These are phyloP conservation scores for Scotopteryx bipunctaria DNA, from an alignment of 2,888 invertebrate species.

Conservation along the genomic window DNA sequence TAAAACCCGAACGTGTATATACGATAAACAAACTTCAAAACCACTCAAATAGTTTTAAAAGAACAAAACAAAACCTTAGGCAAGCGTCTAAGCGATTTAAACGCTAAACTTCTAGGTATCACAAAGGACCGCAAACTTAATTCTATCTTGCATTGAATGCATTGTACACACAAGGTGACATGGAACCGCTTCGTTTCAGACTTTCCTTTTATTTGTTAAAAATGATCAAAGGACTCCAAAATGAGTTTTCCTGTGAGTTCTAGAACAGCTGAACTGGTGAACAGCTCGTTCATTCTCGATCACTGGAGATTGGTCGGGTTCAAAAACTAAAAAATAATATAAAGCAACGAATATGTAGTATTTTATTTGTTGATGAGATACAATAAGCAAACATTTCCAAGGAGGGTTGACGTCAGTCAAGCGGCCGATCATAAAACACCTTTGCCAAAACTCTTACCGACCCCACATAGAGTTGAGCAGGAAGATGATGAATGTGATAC, in stretches of 20 bases:
- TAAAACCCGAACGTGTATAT: too few relatives aligned
- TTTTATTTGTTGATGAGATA: too few relatives aligned
- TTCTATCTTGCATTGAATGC: slow-evolving; percentile 26
- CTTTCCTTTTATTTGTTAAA: slow-evolving; percentile 43
- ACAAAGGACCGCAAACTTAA: slow-evolving; percentile 28
- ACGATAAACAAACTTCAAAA: too few relatives aligned
- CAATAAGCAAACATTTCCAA: too few relatives aligned
- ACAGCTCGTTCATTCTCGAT: background rate
- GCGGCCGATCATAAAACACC: too few relatives aligned
- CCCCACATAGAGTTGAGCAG: too few relatives aligned
- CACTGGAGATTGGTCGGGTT: too few relatives aligned
- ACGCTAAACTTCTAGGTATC: slow-evolving; percentile 8
- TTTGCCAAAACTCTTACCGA: too few relatives aligned
- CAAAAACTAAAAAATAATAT: too few relatives aligned
- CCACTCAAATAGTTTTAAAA: background rate
- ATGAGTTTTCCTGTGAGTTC: slow-evolving; percentile 50
- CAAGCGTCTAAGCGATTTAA: slow-evolving; percentile 12
- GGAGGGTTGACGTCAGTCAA: background rate
- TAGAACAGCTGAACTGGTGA: slow-evolving; percentile 2
- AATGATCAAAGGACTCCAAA: slow-evolving; percentile 56
- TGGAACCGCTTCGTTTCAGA: slow-evolving; percentile 24
- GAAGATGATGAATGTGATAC: too few relatives aligned
- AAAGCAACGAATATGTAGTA: too few relatives aligned
- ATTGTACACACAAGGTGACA: slow-evolving; percentile 29
- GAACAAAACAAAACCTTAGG: background rate